These are phyloP conservation scores for Notocelia uddmanniana DNA, from an alignment of 2,888 invertebrate genomes.

Conservation along the genomic window DNA sequence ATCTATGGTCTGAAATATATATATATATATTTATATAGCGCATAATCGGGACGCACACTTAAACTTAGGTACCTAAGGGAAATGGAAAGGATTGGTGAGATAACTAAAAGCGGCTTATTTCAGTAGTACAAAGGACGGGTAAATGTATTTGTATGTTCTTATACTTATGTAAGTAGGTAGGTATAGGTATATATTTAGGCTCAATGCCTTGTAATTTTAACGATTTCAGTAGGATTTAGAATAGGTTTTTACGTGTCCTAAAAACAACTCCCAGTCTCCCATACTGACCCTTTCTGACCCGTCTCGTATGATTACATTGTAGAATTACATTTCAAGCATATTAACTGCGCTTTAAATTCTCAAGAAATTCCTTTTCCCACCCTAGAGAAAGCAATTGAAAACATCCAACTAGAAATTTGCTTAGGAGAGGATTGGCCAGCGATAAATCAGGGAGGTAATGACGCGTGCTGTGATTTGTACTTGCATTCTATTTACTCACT, in stretches of 20 bases:
- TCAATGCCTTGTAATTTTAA: too few species aligned
- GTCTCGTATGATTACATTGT: constrained; percentile 1
- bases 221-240: background rate
- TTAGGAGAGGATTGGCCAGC: constrained; percentile 52
- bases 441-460: constrained; percentile 45
- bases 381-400: constrained; percentile 53
- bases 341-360: background rate
- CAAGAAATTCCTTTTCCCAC: constrained; percentile 30
- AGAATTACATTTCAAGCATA: background rate
- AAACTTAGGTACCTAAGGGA: too few species aligned
- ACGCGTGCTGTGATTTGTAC: constrained; percentile 51
- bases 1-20: too few species aligned
- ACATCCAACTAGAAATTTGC: constrained; percentile 54
- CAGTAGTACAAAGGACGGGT: too few species aligned
- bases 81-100: too few species aligned
- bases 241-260: background rate
- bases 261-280: background rate
- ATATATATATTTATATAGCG: too few species aligned
- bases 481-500: constrained; percentile 4
- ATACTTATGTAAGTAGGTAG: too few species aligned
- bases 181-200: too few species aligned
- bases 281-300: background rate
- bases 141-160: too few species aligned
- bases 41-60: too few species aligned
- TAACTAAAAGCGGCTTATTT: too few species aligned